Evolutionary conservation across 2,888 invertebrate species (phyloP).

Genomic region (Pelosia muscerda): DNA sequence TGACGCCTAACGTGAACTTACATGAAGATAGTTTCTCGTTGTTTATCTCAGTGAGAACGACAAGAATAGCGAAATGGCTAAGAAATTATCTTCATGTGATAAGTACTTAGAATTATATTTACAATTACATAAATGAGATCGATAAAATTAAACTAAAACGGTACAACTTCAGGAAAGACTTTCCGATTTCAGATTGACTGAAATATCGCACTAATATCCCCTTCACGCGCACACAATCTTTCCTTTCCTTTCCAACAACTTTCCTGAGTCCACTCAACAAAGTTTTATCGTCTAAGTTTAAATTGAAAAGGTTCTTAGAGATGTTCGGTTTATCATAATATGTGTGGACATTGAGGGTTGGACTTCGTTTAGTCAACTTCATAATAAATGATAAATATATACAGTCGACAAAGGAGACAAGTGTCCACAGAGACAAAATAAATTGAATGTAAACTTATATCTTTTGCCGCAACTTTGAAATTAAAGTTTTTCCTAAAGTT

Average conservation of each 20-base stretch:
- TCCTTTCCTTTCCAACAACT: too few species aligned
- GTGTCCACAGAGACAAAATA: too few species aligned
- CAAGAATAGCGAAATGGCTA: background rate
- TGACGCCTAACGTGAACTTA: background rate
- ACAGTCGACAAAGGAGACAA: too few species aligned
- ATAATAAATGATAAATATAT: background rate
- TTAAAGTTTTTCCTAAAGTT: slow-evolving; percentile 6
- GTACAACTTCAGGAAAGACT: slow-evolving; percentile 9
- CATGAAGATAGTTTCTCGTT: background rate
- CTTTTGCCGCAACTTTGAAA: background rate
- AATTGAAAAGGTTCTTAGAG: background rate
- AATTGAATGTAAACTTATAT: too few species aligned
- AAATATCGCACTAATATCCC: background rate
- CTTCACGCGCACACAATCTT: background rate
- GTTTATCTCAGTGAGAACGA: background rate
- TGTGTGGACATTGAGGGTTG: background rate
- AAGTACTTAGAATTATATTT: background rate
- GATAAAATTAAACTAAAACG: slow-evolving; percentile 48
- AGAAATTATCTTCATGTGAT: slow-evolving; percentile 4
- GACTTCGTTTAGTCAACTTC: background rate
- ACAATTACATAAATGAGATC: slow-evolving; percentile 64
- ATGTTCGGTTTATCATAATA: slow-evolving; percentile 4
- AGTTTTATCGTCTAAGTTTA: background rate
- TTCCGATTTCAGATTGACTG: background rate
- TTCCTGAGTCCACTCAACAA: background rate